phyloP scores from a whole-genome alignment of 1,140 invertebrate species.

The Copidosoma floridanum region DNA sequence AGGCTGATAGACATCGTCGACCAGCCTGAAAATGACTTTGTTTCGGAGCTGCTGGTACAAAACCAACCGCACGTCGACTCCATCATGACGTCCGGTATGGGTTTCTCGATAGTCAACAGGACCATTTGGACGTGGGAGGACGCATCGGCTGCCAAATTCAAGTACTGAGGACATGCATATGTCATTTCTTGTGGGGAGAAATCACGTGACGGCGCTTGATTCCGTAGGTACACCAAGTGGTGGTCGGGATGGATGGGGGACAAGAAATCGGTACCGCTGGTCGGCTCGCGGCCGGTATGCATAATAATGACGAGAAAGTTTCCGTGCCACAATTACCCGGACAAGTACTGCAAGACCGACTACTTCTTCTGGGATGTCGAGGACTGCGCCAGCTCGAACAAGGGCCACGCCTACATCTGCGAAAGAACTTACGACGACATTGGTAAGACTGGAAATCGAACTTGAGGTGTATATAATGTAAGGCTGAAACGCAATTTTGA shows the following conservation, averaged over 20 bases:
- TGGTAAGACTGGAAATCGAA: no score
- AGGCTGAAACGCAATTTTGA: not conserved
- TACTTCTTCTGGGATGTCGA: slow-evolving; percentile 61
- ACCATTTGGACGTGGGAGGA: slow-evolving; percentile 61
- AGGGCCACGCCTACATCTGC: slow-evolving; percentile 57
- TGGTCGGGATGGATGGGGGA: slow-evolving; percentile 53
- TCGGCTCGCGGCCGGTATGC: slow-evolving; percentile 43
- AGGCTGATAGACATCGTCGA: slow-evolving; percentile 57
- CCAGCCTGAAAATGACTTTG: slow-evolving; percentile 63
- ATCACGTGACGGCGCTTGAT: not conserved
- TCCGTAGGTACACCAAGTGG: slow-evolving; percentile 47
- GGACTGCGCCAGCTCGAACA: slow-evolving; percentile 50
- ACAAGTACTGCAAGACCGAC: slow-evolving; percentile 48
- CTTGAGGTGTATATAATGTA: not conserved
- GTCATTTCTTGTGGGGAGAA: not conserved
- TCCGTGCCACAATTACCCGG: slow-evolving; percentile 48
- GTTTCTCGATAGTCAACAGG: slow-evolving; percentile 51
- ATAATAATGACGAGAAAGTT: slow-evolving; percentile 53
- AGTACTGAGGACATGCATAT: slow-evolving; percentile 28
- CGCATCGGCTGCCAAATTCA: slow-evolving; percentile 45
- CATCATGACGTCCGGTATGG: slow-evolving; percentile 60
- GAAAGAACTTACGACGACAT: slow-evolving; percentile 56
- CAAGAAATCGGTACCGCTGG: slow-evolving; percentile 33
- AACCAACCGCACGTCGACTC: slow-evolving; percentile 49
- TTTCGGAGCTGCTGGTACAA: slow-evolving; percentile 59